Evolutionary conservation across 1,140 invertebrate genomes (phyloP).

Genomic region (Ptiloglossa arizonensis): DNA sequence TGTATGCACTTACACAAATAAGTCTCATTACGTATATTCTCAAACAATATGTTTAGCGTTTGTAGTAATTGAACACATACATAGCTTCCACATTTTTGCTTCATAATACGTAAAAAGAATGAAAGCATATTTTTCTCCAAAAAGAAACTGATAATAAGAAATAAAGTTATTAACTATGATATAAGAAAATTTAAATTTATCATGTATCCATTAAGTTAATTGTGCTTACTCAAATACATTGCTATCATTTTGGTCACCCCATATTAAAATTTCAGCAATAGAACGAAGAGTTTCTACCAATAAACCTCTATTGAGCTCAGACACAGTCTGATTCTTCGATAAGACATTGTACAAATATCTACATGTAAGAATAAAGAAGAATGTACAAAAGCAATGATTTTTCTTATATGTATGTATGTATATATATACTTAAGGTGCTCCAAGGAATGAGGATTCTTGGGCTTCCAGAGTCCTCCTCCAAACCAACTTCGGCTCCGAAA

Average conservation of each 20-base stretch:
- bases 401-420: neutral
- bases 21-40: slow-evolving; percentile 99
- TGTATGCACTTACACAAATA: slow-evolving; percentile 93
- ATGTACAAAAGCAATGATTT: neutral
- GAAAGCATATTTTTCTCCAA: slow-evolving; percentile 99
- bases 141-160: slow-evolving; percentile 92
- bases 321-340: slow-evolving; percentile 98
- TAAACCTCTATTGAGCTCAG: slow-evolving; percentile 95
- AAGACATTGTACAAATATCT: slow-evolving; percentile 97
- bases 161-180: neutral
- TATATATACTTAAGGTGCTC: slow-evolving; percentile 94
- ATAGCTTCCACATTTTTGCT: slow-evolving; percentile 97
- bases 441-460: slow-evolving; percentile 97
- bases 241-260: slow-evolving; percentile 99
- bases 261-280: slow-evolving; percentile 99
- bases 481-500: slow-evolving; percentile 94
- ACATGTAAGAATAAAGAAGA: slow-evolving; percentile 62
- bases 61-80: slow-evolving; percentile 99
- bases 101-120: slow-evolving; percentile 98
- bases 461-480: slow-evolving; percentile 92
- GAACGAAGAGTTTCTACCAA: slow-evolving; percentile 98
- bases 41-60: slow-evolving; percentile 99
- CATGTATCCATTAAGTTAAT: neutral
- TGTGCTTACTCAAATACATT: slow-evolving; percentile 98
- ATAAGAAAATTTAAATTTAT: neutral